Conservation (phyloP, 2,113 vertebrate genomes). For the Hemibates koningsi region DNA sequence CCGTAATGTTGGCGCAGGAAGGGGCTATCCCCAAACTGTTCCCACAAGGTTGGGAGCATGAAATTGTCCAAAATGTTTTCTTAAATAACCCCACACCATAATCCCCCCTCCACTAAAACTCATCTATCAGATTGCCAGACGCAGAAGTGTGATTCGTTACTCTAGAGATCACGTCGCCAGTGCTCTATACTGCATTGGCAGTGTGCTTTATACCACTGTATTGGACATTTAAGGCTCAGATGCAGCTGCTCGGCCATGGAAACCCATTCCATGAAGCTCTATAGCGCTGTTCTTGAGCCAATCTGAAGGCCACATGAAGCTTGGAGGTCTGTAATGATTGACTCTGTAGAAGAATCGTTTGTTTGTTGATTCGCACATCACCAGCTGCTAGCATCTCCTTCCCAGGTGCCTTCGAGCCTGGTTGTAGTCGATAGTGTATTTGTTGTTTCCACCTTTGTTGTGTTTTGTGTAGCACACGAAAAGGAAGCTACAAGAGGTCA, state of each 20-base stretch:
- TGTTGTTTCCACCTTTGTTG: not conserved
- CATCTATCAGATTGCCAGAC: not conserved
- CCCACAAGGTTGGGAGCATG: not conserved
- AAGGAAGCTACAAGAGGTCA: not conserved
- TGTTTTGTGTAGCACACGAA: not conserved
- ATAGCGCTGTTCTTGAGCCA: not conserved
- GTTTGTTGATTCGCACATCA: not conserved
- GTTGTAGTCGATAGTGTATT: not conserved
- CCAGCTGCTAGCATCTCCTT: not conserved
- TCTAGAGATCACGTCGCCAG: not conserved
- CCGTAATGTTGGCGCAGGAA: not conserved
- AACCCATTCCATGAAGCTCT: not conserved
- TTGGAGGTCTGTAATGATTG: not conserved
- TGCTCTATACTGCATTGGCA: not conserved
- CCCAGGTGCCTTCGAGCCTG: not conserved
- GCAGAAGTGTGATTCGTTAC: accelerated
- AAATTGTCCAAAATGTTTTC: not conserved
- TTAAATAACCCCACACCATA: not conserved
- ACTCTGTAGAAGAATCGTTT: not conserved
- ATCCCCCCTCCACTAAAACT: not conserved
- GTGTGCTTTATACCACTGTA: not conserved
- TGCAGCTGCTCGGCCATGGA: not conserved
- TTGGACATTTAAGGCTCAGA: not conserved
- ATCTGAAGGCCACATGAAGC: not conserved
- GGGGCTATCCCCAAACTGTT: not conserved